phyloP scores from a whole-genome alignment of 2,888 invertebrate genomes.

The Metallyticus violacea region DNA sequence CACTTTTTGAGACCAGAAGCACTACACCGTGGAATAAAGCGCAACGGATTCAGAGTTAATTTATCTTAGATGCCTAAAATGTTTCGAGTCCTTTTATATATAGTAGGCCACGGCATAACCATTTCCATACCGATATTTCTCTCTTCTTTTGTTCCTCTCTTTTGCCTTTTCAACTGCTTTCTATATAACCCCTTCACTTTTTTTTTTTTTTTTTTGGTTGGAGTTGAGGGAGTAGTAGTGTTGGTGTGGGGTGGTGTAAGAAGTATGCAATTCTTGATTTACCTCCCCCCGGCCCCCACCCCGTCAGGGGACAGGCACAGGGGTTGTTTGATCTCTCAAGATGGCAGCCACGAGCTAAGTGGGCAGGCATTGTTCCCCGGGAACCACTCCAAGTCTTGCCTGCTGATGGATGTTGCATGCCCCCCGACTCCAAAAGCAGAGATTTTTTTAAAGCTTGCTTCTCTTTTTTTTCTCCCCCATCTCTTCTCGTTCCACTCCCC shows the following conservation, averaged over 20 bases:
- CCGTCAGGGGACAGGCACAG: neutral
- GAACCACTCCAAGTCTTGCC: conserved; percentile 13
- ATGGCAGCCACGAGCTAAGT: conserved; percentile 1
- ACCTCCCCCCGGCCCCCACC: neutral
- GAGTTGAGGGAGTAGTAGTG: neutral
- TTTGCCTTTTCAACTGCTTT: neutral
- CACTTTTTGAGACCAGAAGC: neutral
- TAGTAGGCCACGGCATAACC: neutral
- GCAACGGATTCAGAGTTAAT: neutral
- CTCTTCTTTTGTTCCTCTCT: neutral
- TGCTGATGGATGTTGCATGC: conserved; percentile 16
- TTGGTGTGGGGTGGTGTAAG: neutral
- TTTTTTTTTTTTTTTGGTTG: neutral
- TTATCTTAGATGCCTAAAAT: neutral
- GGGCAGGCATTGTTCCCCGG: conserved; percentile 12
- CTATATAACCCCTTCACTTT: neutral
- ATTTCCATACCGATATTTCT: neutral
- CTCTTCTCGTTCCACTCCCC: neutral
- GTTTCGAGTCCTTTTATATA: neutral
- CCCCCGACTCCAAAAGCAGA: conserved; percentile 6
- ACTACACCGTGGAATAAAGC: neutral
- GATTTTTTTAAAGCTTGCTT: neutral
- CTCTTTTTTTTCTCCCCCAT: neutral
- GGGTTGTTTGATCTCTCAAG: conserved; percentile 6
- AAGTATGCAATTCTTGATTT: conserved; percentile 12